A percentile compares a stretch with the other conserved stretches of the same genome.
These are phyloP conservation scores for Sweltsa coloradensis DNA, from an alignment of 1,140 invertebrate species.

Conservation along the genomic window DNA sequence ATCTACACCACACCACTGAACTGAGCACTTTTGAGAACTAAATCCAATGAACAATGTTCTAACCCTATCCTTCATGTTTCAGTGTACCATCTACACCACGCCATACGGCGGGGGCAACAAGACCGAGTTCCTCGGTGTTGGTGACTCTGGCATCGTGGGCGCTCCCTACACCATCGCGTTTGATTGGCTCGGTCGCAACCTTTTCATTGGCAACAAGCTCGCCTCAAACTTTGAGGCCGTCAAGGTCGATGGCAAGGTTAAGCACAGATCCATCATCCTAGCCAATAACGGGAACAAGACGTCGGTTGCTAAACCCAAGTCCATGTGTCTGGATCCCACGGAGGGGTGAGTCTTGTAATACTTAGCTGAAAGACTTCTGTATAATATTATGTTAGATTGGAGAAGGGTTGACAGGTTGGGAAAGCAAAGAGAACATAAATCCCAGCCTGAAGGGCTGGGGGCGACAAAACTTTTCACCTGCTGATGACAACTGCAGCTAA, in stretches of 20 bases:
- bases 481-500: too few relatives aligned
- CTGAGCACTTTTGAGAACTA: not conserved
- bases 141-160: slow-evolving; percentile 73
- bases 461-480: too few relatives aligned
- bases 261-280: slow-evolving; percentile 76
- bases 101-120: slow-evolving; percentile 78
- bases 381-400: too few relatives aligned
- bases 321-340: slow-evolving; percentile 79
- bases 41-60: slow-evolving; percentile 8
- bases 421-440: too few relatives aligned
- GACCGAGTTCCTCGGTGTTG: slow-evolving; percentile 62
- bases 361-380: too few relatives aligned
- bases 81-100: slow-evolving; percentile 76
- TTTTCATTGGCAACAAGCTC: slow-evolving; percentile 85
- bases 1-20: slow-evolving; percentile 72
- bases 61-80: slow-evolving; percentile 26
- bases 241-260: slow-evolving; percentile 69
- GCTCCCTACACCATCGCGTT: slow-evolving; percentile 84
- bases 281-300: slow-evolving; percentile 78
- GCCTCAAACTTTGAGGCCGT: slow-evolving; percentile 90
- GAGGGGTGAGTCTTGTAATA: slow-evolving; percentile 65
- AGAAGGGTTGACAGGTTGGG: too few relatives aligned
- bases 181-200: slow-evolving; percentile 91
- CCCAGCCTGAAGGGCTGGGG: too few relatives aligned
- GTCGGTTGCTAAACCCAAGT: slow-evolving; percentile 77